Evolutionary conservation across 1,140 invertebrate species (phyloP), one percentile per base, ranked within the genome.

Genomic region (Sarcophaga peregrina): DNA sequence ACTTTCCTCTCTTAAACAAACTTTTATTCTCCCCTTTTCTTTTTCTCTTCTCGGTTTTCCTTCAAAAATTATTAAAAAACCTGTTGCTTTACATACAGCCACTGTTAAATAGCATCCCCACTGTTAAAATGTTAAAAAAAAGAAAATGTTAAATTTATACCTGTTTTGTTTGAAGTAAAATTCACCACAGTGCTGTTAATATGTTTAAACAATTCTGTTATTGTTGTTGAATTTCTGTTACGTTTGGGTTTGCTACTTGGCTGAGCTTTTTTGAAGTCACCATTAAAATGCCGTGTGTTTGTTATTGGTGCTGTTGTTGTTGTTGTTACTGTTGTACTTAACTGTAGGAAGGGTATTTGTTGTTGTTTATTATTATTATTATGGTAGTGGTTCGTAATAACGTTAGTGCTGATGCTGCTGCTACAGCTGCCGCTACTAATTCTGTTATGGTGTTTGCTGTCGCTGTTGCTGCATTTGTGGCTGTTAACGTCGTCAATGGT

Each of bases 401-500:
- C 1, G 8, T 1, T 62, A 75, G 45, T 45, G 73, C 13, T 76
- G n/a, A 15, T 74, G 25, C 15, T 46, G 37, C 45, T 74, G 73
- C 45, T 45, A 7, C 13, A 9, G 8, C 37, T 45, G 11, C 5
- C 48, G n/a, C 11, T 76, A 46, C 48, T 76, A 46, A n/a, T 76
- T 45, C 48, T 7, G n/a, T n/a, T 48, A 10, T 76, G 17, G 5
- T 20, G 9, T 47, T 52, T 78, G 46, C 48, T 76, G 74, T 47
- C 48, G 74, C 48, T 7, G n/a, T n/a, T 48, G n/a, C 48, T 76
- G 5, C 10, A 11, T 47, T 52, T 78, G 47, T n/a, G 47, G 74
- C 25, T 50, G 46, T n/a, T 78, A 47, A 46, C 50, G 17, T 78
- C 47, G 75, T 78, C 50, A 47, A 78, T 78, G 50, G 75, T 78